A percentile compares a stretch with the other conserved stretches of the same genome.
Conservation (phyloP, 2,113 vertebrate genomes). For the Marmota monax region DNA sequence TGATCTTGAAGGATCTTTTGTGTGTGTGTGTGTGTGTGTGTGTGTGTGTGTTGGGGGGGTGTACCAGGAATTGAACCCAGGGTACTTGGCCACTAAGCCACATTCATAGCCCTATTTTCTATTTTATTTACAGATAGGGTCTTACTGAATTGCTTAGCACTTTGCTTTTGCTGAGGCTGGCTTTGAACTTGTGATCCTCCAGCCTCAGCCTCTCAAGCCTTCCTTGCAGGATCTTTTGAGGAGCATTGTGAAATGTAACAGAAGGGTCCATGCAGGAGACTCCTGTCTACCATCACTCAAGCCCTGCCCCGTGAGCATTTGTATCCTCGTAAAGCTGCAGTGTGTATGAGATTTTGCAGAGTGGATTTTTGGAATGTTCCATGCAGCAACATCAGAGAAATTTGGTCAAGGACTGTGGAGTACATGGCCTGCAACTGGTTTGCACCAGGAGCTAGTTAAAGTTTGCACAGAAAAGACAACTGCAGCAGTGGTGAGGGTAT, state of each 20-base stretch:
- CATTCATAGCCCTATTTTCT: no score
- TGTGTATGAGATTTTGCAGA: background rate
- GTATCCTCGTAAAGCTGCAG: background rate
- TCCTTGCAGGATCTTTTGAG: background rate
- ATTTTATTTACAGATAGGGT: no score
- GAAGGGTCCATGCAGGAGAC: background rate
- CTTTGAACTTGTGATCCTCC: no score
- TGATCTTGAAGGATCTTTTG: background rate
- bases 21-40: no score
- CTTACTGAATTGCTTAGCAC: no score
- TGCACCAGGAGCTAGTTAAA: background rate
- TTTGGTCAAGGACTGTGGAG: background rate
- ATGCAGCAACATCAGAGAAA: background rate
- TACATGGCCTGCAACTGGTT: background rate
- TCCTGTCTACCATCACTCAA: background rate
- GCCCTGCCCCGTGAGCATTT: rapidly evolving
- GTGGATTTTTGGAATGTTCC: background rate
- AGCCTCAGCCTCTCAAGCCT: no score
- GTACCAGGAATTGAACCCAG: no score
- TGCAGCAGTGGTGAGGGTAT: background rate
- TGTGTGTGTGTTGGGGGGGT: no score
- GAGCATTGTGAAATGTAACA: background rate
- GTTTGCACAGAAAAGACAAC: background rate
- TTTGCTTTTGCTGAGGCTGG: no score
- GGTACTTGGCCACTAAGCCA: no score